Percentiles rank a stretch among this genome's conserved stretches.
phyloP scores from a whole-genome alignment of 30 jellyfish, hydroid and myxozoan species.

The Hydractinia symbiolongicarpus region DNA sequence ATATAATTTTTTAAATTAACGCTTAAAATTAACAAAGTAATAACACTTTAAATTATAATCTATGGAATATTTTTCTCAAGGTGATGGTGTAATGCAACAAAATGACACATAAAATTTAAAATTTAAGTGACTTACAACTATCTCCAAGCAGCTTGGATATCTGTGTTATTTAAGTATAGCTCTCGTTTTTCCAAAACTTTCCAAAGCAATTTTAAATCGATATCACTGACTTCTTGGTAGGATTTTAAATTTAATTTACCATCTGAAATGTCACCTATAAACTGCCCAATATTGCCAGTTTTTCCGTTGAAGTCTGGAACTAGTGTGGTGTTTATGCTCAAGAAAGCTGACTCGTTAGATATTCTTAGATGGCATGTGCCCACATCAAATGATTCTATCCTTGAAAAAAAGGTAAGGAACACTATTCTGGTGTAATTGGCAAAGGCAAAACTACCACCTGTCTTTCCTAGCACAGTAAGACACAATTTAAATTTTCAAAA shows the following conservation, averaged over 20 bases:
- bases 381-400: constrained; percentile 16
- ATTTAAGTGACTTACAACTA: too few species aligned
- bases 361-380: neutral
- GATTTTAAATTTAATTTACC: constrained; percentile 6
- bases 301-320: constrained; percentile 2
- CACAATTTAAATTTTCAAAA: too few species aligned
- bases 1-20: too few species aligned
- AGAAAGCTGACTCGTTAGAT: neutral
- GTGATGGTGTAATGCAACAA: too few species aligned
- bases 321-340: neutral
- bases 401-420: neutral
- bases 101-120: too few species aligned
- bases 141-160: too few species aligned
- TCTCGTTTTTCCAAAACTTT: constrained; percentile 16
- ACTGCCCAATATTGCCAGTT: neutral
- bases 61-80: too few species aligned
- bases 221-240: constrained; percentile 9
- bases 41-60: too few species aligned
- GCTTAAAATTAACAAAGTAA: too few species aligned
- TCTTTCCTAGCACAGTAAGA: too few species aligned
- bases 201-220: neutral
- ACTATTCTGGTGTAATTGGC: neutral
- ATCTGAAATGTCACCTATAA: constrained; percentile 19
- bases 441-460: too few species aligned
- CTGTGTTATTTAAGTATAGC: neutral